Base-by-base conservation (phyloP, 2,888 invertebrate genomes). In the Nasonia oneida region DNA sequence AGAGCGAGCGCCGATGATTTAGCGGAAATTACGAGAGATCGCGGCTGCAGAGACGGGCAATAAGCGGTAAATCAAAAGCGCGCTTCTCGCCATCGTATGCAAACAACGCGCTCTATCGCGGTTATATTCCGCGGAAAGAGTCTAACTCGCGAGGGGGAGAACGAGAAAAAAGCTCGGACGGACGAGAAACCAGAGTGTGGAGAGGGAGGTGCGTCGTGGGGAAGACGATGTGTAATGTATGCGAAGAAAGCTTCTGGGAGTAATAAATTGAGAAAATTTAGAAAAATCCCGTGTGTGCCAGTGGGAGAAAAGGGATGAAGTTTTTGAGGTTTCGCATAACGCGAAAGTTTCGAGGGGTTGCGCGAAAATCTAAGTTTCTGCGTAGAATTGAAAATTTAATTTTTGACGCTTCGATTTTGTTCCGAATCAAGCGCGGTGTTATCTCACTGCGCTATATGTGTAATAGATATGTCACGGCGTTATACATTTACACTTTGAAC, bases 21-120 rank as follows among this genome's bases (percentile, higher is more conserved):
- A 87, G 50, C 77, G 81, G 70, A 87, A 86, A 83, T 86, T 87
- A 86, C 77, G 80, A 67, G 84, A 76, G 76, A 82, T 39, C 42
- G 73, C 61, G 39, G 67, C 50, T 47, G 83, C 50, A 47, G 67
- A 81, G n/a, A 64, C 71, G 18, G 57, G 91, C 90, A 91, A 91
- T 91, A 91, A 91, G 90, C 91, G 89, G 90, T 92, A 91, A 92
- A 92, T 91, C 90, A 88, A 73, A 87, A 80, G 73, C 73, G 81
- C 82, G 81, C 81, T 87, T 86, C 42, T 42, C 76, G 76, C 87
- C 64, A 86, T 87, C 86, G 86, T 84, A 87, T 86, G 84, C 86
- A 84, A 86, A 87, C 87, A 74, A 61, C 74, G 71, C 10, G 53
- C 23, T 42, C 37, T 2, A 2, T 33, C 77, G 70, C 70, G 64